Conservation (phyloP, 2,888 invertebrate species). For the Hydroisotoma schaefferi region DNA sequence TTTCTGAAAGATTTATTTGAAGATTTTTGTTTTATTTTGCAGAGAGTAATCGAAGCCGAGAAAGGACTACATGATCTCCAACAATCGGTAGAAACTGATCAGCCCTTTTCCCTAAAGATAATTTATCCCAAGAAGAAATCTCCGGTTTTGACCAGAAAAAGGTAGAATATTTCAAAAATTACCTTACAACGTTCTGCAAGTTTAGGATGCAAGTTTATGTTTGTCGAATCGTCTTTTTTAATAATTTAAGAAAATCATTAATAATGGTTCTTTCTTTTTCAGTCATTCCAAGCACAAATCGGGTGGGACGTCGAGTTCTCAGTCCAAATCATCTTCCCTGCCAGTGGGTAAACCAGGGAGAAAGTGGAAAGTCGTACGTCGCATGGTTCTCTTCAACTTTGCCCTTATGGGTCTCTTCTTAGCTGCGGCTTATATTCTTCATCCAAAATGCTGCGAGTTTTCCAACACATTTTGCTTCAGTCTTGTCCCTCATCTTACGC, state of each 20-base stretch:
- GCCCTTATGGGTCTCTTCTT: slow-evolving; percentile 47
- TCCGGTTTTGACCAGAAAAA: slow-evolving; percentile 28
- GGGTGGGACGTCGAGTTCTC: background rate
- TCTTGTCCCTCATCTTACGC: slow-evolving; percentile 45
- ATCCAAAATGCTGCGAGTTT: slow-evolving; percentile 48
- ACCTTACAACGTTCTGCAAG: slow-evolving; percentile 12
- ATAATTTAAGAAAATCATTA: no score
- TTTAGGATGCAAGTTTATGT: no score
- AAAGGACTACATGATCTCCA: slow-evolving; percentile 43
- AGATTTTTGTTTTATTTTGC: no score
- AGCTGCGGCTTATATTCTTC: slow-evolving; percentile 45
- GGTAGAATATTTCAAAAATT: slow-evolving; percentile 15
- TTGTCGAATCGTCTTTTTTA: background rate
- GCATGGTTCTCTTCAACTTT: slow-evolving; percentile 46
- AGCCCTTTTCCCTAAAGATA: slow-evolving; percentile 41
- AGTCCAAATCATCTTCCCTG: slow-evolving; percentile 9
- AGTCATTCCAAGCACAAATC: no score
- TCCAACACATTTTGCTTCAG: slow-evolving; percentile 48
- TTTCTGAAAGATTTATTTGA: no score
- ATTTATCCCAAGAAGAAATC: slow-evolving; percentile 44
- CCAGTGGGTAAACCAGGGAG: background rate
- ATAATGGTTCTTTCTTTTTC: background rate
- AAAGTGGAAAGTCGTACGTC: slow-evolving; percentile 46
- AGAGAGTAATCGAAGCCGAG: slow-evolving; percentile 47
- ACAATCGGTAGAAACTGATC: slow-evolving; percentile 10